Evolutionary conservation across 2,113 vertebrate species (phyloP), one percentile per base, ranked within the genome.

Genomic region (Vicugna pacos): DNA sequence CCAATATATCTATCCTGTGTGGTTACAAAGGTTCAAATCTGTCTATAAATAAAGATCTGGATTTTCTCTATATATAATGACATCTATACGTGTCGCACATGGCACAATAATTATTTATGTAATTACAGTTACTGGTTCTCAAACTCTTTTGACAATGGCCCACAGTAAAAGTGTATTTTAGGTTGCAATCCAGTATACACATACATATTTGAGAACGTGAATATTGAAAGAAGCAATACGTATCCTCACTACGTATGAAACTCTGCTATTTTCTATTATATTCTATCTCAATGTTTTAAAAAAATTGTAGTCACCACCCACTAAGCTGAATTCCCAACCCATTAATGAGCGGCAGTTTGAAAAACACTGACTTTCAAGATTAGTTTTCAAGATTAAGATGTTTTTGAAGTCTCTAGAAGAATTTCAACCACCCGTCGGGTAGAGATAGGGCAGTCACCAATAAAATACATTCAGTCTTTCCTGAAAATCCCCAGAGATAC

Each of bases 311-410:
- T 75, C 38, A 94, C 24, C 28, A 85, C 28, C 17, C 77, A 95
- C 67, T 91, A 96, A 94, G 16, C 56, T 70, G 30, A 91, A 91
- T 76, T 95, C 15, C 80, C 35, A 94, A 80, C 30, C 46, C 56
- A 91, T 52, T 84, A 69, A 80, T 24, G 22, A 46, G n/a, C 75
- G 19, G 30, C 52, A 86, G 88, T 91, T 80, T 88, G 76, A 80
- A 94, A 91, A 91, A 70, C 20, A 75, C 17, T 62, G 24, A 84
- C 26, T 96, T 62, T 69, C n/a, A 91, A 93, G 42, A 67, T 16
- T 79, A 32, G 9, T 69, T 92, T 95, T 90, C 35, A 95, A 91
- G 52, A 58, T 73, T 89, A 92, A 89, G 42, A 50, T 75, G 87
- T 15, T 48, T 93, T 64, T 90, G 6, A 79, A 79, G 20, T 2